phyloP scores from a whole-genome alignment of 2,888 invertebrate genomes.

The Eurois occulta region DNA sequence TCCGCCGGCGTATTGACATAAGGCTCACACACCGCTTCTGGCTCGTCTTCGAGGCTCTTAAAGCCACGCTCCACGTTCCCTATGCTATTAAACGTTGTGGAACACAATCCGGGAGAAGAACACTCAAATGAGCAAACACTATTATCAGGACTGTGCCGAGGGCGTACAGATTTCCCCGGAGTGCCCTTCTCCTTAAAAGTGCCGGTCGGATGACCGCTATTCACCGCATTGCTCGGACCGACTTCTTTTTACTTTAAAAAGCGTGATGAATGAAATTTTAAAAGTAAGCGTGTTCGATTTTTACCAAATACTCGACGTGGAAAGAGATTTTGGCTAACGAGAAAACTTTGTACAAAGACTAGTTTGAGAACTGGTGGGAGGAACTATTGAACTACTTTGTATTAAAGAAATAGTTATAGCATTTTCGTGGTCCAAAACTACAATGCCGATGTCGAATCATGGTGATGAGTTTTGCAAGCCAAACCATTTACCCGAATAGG shows the following conservation, averaged over 20 bases:
- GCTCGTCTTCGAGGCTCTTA: slow-evolving; percentile 64
- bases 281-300: slow-evolving; percentile 47
- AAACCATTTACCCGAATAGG: slow-evolving; percentile 25
- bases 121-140: slow-evolving; percentile 90
- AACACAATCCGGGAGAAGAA: slow-evolving; percentile 83
- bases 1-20: slow-evolving; percentile 58
- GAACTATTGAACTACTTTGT: slow-evolving; percentile 11
- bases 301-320: slow-evolving; percentile 15
- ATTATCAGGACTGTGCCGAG: slow-evolving; percentile 83
- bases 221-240: slow-evolving; percentile 73
- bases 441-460: neutral
- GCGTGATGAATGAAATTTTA: slow-evolving; percentile 62
- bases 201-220: slow-evolving; percentile 84
- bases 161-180: slow-evolving; percentile 88
- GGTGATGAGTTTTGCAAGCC: neutral
- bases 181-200: slow-evolving; percentile 87
- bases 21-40: slow-evolving; percentile 51
- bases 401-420: neutral
- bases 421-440: slow-evolving; percentile 2
- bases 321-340: slow-evolving; percentile 55
- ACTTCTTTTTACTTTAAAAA: slow-evolving; percentile 71
- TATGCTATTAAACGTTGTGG: slow-evolving; percentile 76
- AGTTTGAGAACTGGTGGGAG: slow-evolving; percentile 30
- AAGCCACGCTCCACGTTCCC: slow-evolving; percentile 70
- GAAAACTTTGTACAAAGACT: slow-evolving; percentile 58